Evolutionary conservation across 2,113 vertebrate species (phyloP), one percentile per base, ranked within the genome.

Genomic region (Labeo rohita): DNA sequence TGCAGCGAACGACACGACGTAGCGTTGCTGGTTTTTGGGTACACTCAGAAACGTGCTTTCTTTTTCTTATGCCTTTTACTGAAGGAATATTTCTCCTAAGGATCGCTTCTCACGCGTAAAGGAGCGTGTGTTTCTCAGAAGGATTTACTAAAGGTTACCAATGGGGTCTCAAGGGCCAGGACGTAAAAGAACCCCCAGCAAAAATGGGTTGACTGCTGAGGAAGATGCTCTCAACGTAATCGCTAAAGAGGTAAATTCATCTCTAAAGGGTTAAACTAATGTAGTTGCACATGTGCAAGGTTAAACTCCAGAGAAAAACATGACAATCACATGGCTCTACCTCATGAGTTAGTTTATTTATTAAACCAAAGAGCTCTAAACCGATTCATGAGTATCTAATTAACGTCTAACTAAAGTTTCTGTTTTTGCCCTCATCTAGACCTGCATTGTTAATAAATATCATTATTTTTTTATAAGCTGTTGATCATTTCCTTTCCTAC

Each of bases 141-240:
- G 76, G 54, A 73, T 63, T 23, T n/a, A 13, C 34, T 18, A 59
- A 59, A 56, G 50, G 83, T 76, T 76, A n/a, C 84, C 87, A 65
- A 98, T 99, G 97, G 97, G 96, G 83, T 98, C 96, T 49, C 97
- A 97, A 88, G 97, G 96, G 0, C 86, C 96, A 8, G 97, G 97
- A 89, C 94, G 97, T 79, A 97, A 95, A 91, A 94, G 98, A 89
- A 95, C 96, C 81, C 95, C 96, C 84, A 97, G 95, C 87, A 95
- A 96, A 90, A 97, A 97, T 77, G 94, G 92, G 76, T 93, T 96
- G 84, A 96, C 96, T 36, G 97, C 96, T 0, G 97, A 99, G 92
- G 97, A 97, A 91, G 96, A 98, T 93, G 96, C 97, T 23, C 93
- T 98, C 0, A 97, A 96, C 83, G 95, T 96, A 85, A 98, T 98